Percentiles rank a stretch among this genome's conserved stretches.
Evolutionary conservation across 2,797 vertebrate genomes (phyloP).

Genomic region (Diplodus sargus): DNA sequence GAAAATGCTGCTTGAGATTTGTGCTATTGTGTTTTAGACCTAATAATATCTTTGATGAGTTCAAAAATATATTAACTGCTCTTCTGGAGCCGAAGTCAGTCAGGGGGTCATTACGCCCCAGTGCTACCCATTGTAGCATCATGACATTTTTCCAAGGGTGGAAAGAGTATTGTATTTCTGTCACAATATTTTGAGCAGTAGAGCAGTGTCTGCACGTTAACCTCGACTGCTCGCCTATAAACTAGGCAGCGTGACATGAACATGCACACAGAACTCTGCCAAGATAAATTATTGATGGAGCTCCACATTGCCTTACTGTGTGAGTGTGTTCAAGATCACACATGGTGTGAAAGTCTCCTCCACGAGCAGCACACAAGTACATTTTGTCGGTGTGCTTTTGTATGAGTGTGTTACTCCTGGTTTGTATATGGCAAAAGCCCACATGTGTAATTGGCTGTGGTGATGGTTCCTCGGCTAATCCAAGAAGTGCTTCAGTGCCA

Average conservation of each 20-base stretch:
- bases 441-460: neutral
- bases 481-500: neutral
- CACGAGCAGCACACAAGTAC: neutral
- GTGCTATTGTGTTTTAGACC: neutral
- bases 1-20: neutral
- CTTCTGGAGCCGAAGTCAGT: neutral
- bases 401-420: too few species aligned
- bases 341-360: neutral
- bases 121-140: neutral
- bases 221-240: neutral
- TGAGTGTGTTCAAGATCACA: neutral
- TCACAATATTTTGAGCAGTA: neutral
- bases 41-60: neutral
- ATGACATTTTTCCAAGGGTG: neutral
- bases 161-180: neutral
- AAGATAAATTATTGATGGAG: slow-evolving; percentile 10
- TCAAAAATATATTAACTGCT: neutral
- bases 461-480: slow-evolving; percentile 4
- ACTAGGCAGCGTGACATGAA: neutral
- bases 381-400: neutral
- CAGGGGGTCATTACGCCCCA: neutral
- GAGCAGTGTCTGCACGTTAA: neutral
- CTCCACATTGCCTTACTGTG: neutral
- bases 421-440: neutral
- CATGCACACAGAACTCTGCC: neutral